These are phyloP conservation scores for Caenorhabditis sp. DNA, from an alignment of 2,888 invertebrate genomes.

Conservation along the genomic window DNA sequence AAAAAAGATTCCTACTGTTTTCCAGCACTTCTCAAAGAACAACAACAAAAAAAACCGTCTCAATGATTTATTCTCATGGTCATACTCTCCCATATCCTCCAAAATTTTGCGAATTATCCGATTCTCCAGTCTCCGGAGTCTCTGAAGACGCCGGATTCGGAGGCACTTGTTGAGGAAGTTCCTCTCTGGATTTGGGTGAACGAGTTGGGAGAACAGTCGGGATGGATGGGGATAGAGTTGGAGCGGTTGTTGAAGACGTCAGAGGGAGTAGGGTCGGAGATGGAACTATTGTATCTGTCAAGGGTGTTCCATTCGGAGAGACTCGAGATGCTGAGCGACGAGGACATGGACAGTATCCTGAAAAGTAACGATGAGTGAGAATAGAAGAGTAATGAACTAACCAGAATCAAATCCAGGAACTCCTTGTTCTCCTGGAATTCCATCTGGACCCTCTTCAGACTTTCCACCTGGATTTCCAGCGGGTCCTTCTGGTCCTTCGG, in stretches of 20 bases:
- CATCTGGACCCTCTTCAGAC: slow-evolving; percentile 64
- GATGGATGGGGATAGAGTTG: slow-evolving; percentile 22
- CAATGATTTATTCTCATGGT: not conserved
- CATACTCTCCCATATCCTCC: slow-evolving; percentile 30
- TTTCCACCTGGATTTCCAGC: slow-evolving; percentile 46
- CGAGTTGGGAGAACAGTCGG: slow-evolving; percentile 37
- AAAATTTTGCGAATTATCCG: slow-evolving; percentile 28
- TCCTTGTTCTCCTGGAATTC: slow-evolving; percentile 58
- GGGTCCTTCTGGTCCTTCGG: slow-evolving; percentile 57
- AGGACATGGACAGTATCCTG: slow-evolving; percentile 65
- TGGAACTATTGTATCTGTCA: slow-evolving; percentile 32
- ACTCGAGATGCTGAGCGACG: slow-evolving; percentile 43
- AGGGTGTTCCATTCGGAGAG: not conserved
- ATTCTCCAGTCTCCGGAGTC: slow-evolving; percentile 23
- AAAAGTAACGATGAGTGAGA: not conserved
- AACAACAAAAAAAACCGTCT: not conserved
- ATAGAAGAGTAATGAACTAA: not conserved
- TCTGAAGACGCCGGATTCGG: slow-evolving; percentile 18
- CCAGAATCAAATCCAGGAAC: slow-evolving; percentile 64
- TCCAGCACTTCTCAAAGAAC: no score
- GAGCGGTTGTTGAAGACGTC: not conserved
- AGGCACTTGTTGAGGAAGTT: slow-evolving; percentile 16
- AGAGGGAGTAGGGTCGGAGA: slow-evolving; percentile 35
- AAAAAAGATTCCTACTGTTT: no score
- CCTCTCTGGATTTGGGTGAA: slow-evolving; percentile 18